Evolutionary conservation across 2,888 invertebrate species (phyloP).

Genomic region (Toxonevra muliebris): DNA sequence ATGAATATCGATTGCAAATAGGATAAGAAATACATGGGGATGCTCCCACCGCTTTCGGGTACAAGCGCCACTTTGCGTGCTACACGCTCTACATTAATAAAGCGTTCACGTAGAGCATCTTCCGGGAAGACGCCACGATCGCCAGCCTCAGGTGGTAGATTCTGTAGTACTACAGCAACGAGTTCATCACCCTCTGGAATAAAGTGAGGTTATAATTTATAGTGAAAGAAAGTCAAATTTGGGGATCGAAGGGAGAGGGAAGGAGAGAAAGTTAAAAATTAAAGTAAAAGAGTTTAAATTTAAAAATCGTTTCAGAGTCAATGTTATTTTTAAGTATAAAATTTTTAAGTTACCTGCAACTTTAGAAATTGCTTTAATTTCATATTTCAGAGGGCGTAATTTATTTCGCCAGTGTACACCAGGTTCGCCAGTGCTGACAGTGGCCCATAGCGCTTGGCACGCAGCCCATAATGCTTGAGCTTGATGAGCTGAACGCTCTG

Average conservation of each 20-base stretch:
- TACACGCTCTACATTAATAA: constrained; percentile 81
- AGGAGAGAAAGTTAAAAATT: too few relatives aligned
- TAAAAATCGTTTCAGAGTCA: too few relatives aligned
- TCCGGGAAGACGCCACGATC: constrained; percentile 89
- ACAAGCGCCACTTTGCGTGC: constrained; percentile 87
- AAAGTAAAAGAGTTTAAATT: too few relatives aligned
- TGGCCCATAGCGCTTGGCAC: constrained; percentile 84
- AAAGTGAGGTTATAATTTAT: background rate
- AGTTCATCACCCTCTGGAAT: constrained; percentile 76
- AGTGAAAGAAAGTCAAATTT: too few relatives aligned
- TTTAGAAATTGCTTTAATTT: constrained; percentile 77
- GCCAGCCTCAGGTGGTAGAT: constrained; percentile 80
- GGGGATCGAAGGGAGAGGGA: too few relatives aligned
- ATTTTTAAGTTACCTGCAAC: constrained; percentile 72
- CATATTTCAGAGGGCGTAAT: constrained; percentile 72
- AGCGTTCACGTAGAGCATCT: constrained; percentile 84
- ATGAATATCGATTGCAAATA: constrained; percentile 89
- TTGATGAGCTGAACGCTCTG: constrained; percentile 78
- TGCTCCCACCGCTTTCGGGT: constrained; percentile 85
- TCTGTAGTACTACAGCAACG: constrained; percentile 78
- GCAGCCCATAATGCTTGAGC: constrained; percentile 95
- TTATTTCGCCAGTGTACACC: constrained; percentile 69
- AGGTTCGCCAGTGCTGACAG: constrained; percentile 73
- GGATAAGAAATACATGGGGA: constrained; percentile 85
- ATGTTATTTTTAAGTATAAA: too few relatives aligned